phyloP scores from a whole-genome alignment of 2,888 invertebrate species.

The Apamea epomidion region DNA sequence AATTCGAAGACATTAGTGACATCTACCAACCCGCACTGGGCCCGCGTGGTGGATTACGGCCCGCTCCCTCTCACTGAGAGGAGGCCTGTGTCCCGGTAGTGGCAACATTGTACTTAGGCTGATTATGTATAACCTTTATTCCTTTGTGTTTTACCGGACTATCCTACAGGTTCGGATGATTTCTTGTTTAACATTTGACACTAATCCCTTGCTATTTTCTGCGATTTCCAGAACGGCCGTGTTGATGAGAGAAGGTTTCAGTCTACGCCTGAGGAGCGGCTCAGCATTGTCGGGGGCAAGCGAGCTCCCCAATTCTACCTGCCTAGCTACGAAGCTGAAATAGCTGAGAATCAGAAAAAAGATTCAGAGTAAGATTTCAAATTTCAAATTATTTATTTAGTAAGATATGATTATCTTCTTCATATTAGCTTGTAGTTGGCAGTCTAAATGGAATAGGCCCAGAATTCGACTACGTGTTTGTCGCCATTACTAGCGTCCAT shows the following conservation, averaged over 20 bases:
- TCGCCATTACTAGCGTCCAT: no score
- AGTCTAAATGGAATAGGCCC: no score
- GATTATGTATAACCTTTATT: neutral
- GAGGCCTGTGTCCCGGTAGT: no score
- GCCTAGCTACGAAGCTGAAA: slow-evolving; percentile 98
- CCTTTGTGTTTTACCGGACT: neutral
- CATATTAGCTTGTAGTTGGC: no score
- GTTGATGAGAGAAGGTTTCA: slow-evolving; percentile 97
- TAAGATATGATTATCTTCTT: neutral
- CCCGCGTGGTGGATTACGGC: no score
- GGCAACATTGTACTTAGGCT: no score
- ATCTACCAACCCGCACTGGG: no score
- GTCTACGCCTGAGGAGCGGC: slow-evolving; percentile 96
- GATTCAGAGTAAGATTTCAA: slow-evolving; percentile 96
- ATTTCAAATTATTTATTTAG: no score
- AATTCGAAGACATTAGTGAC: no score
- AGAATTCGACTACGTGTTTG: no score
- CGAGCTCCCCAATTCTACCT: slow-evolving; percentile 99
- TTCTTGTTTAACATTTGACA: neutral
- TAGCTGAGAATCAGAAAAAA: slow-evolving; percentile 99
- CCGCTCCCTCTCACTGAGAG: no score
- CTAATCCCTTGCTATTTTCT: slow-evolving; percentile 5
- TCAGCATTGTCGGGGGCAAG: slow-evolving; percentile 99
- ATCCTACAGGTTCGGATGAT: neutral
- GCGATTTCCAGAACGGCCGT: slow-evolving; percentile 93